Percentiles rank a stretch among this genome's conserved stretches.
Evolutionary conservation across 2,113 vertebrate species (phyloP).

Genomic region (Synodontis membranacea): DNA sequence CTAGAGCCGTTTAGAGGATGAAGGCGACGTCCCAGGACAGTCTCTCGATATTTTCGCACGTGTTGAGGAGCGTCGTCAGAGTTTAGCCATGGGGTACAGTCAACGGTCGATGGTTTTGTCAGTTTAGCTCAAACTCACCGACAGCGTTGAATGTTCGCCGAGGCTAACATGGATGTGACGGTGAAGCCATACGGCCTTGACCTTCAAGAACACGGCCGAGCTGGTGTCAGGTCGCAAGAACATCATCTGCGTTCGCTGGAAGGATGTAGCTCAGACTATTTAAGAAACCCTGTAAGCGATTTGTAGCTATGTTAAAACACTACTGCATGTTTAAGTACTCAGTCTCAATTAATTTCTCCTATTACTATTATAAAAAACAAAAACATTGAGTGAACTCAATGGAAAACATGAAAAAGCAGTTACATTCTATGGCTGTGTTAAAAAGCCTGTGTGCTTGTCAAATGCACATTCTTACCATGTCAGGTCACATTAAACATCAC

Average conservation of each 20-base stretch:
- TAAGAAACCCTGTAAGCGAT: not conserved
- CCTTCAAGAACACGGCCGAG: constrained; percentile 57
- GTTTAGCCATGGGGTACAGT: constrained; percentile 94
- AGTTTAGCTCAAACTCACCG: constrained; percentile 96
- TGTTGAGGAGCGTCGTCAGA: constrained; percentile 28
- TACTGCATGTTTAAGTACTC: not conserved
- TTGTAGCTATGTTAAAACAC: not conserved
- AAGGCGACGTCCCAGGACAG: constrained; percentile 5
- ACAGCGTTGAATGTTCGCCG: constrained; percentile 98
- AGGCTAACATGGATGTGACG: constrained; percentile 75
- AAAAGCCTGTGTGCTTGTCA: not conserved
- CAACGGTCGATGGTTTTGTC: constrained; percentile 99
- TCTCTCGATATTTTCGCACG: not conserved
- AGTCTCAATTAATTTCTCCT: not conserved
- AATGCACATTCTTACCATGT: constrained; percentile 30
- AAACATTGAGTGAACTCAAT: not conserved
- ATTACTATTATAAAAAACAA: too few relatives aligned
- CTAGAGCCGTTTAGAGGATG: not conserved
- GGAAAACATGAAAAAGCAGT: not conserved
- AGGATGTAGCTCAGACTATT: constrained; percentile 6
- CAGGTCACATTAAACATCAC: constrained; percentile 17
- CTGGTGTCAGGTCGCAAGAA: constrained; percentile 25
- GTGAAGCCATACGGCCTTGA: constrained; percentile 64
- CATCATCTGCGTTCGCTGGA: constrained; percentile 7
- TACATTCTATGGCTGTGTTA: not conserved